Percentiles rank a stretch among this genome's conserved stretches.
Evolutionary conservation across 2,888 invertebrate genomes (phyloP).

Genomic region (Spicauda simplicius): DNA sequence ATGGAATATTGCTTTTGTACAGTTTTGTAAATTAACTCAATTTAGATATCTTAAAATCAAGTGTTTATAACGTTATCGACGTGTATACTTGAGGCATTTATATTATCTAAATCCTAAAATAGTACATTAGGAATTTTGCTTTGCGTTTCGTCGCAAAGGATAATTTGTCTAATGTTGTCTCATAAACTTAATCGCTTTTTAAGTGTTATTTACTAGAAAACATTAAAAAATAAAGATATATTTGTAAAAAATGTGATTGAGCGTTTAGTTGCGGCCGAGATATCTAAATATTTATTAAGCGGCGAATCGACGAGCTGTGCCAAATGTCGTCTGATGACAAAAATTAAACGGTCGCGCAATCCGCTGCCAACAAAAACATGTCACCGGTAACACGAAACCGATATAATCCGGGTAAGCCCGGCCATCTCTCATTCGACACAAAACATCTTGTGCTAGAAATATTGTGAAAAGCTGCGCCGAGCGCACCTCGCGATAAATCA

Average conservation of each 20-base stretch:
- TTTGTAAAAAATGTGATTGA: slow-evolving; percentile 25
- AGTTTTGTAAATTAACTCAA: too few relatives aligned
- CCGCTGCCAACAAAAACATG: slow-evolving; percentile 74
- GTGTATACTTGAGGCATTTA: too few relatives aligned
- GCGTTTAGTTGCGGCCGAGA: slow-evolving; percentile 8
- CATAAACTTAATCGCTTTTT: too few relatives aligned
- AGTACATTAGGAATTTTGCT: too few relatives aligned
- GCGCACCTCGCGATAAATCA: slow-evolving; percentile 68
- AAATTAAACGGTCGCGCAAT: slow-evolving; percentile 44
- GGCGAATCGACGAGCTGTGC: slow-evolving; percentile 29
- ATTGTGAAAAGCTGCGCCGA: slow-evolving; percentile 71
- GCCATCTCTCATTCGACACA: slow-evolving; percentile 73
- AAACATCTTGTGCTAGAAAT: slow-evolving; percentile 79
- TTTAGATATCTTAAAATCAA: too few relatives aligned
- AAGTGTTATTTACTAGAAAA: too few relatives aligned
- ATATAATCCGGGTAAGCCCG: slow-evolving; percentile 64
- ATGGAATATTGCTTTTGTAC: not conserved
- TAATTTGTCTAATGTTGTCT: too few relatives aligned
- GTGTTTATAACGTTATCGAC: too few relatives aligned
- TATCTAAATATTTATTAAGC: slow-evolving; percentile 33
- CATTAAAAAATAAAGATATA: not conserved
- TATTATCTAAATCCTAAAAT: too few relatives aligned
- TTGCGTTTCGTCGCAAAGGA: too few relatives aligned
- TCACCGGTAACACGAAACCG: slow-evolving; percentile 56
- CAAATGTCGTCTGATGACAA: slow-evolving; percentile 41